Evolutionary conservation across 1,140 invertebrate species (phyloP), one percentile per base, ranked within the genome.

Genomic region (Lepidurus couesii): DNA sequence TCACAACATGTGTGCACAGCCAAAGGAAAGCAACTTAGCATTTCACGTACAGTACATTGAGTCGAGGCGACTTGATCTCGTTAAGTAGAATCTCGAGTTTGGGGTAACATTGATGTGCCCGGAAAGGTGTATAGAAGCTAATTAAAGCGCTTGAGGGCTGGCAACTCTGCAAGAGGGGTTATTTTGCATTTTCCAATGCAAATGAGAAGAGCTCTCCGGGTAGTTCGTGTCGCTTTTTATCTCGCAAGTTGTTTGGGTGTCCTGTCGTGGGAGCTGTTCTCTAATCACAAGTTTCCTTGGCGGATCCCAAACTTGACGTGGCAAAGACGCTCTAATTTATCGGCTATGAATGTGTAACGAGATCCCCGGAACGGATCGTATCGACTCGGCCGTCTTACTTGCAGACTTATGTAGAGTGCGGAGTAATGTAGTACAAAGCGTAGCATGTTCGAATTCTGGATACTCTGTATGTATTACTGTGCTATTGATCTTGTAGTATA

Each of bases 341-440:
- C 53, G 53, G 53, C 53, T 65, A 65, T 65, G 53, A 65, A 65
- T 65, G 53, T 21, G 13, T 65, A 65, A 65, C 53, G 13, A 65
- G 53, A 16, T 65, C 6, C 53, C 21, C 21, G 16, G 53, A 16
- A 34, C 34, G 34, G 34, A 4, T 34, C 34, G 3, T 13, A 65
- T 65, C 53, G 53, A 65, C 21, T 65, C 21, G 6, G 16, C 1
- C 21, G n/a, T 7, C 53, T 13, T 65, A 65, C 53, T 65, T 65
- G 13, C 16, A 65, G 13, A n/a, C 21, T 65, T 65, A 65, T n/a
- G n/a, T 1, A 3, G 21, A 7, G 16, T 65, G 21, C n/a, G 3
- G 21, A 9, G 53, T 21, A 34, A 34, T 34, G 4, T 34, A 34
- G 34, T 34, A 34, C 34, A 34, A 34, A 34, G 34, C 34, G 34